Base-by-base conservation (phyloP, 2,113 vertebrate genomes). In the Toxotes chatareus region DNA sequence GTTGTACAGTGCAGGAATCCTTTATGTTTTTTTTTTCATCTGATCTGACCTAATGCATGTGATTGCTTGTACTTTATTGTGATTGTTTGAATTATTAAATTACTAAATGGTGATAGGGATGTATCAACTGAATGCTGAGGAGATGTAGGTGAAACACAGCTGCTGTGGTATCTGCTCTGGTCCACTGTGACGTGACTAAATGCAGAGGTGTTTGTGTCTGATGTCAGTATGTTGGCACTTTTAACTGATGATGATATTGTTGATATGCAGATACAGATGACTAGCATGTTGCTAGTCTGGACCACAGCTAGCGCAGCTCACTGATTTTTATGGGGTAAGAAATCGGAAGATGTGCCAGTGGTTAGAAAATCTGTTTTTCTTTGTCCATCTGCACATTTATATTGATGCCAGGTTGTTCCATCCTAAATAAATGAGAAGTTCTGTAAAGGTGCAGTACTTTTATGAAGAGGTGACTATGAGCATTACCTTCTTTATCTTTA, bases 271-370 rank as follows among this genome's bases (percentile, higher is more conserved):
- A 17, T 65, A 10, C 12, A 14, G 38, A 2, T 21, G 36, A 44
- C 13, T 12, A 17, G 46, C 16, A n/a, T 83, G 53, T 57, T 61
- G 31, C 60, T 40, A 7, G 13, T n/a, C 21, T 3, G 9, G 60
- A 31, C 46, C 23, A 11, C 17, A 34, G 17, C 53, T 62, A 0
- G 19, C 14, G 13, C 19, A 21, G 49, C 19, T 59, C 11, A 23
- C 16, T 32, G 38, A 16, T 51, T 46, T 64, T 59, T 31, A 70
- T 36, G 3, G n/a, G 63, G 42, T 46, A 32, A 38, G 36, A 60
- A 34, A 46, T 85, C 77, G 66, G 72, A 65, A 66, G 36, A 47
- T 60, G 56, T 27, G 56, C 21, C 49, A 21, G 5, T 17, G 56
- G 7, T 64, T 44, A 8, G 59, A 65, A 42, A 49, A 32, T 55